Conservation (phyloP, 2,113 vertebrate species). For the Furnarius figulus region DNA sequence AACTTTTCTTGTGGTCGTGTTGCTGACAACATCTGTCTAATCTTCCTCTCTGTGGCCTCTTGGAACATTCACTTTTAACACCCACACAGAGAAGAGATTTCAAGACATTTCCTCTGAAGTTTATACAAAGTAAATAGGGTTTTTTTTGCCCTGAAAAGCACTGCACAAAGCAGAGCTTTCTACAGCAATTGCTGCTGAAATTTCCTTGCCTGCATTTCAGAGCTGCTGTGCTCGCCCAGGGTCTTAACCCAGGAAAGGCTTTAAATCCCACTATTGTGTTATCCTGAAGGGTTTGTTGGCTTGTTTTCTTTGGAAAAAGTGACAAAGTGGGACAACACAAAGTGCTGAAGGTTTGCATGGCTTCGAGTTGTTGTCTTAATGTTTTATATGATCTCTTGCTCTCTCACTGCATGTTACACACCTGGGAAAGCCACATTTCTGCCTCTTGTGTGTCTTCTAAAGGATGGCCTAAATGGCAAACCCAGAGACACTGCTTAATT, state of each 20-base stretch:
- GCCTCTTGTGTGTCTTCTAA: not conserved
- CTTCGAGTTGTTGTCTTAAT: not conserved
- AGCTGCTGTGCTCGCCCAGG: not conserved
- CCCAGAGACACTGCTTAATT: not conserved
- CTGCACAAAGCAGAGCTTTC: constrained; percentile 73
- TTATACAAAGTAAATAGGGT: constrained; percentile 79
- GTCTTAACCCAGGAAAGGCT: not conserved
- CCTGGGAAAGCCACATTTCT: not conserved
- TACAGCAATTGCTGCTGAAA: constrained; percentile 14
- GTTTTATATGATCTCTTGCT: not conserved
- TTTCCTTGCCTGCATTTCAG: not conserved
- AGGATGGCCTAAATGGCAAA: not conserved
- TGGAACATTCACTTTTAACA: constrained; percentile 76
- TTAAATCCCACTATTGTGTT: not conserved
- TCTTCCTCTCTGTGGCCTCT: constrained; percentile 76
- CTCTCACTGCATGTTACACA: not conserved
- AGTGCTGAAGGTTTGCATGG: not conserved
- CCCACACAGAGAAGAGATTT: constrained; percentile 78
- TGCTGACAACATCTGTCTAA: constrained; percentile 77
- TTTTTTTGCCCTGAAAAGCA: constrained; percentile 35
- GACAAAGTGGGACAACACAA: not conserved
- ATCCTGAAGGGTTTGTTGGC: not conserved
- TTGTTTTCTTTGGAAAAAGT: not conserved
- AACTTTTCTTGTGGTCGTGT: constrained; percentile 78
- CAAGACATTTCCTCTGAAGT: constrained; percentile 78